phyloP scores from a whole-genome alignment of 2,797 vertebrate genomes.

The Argyrosomus regius region DNA sequence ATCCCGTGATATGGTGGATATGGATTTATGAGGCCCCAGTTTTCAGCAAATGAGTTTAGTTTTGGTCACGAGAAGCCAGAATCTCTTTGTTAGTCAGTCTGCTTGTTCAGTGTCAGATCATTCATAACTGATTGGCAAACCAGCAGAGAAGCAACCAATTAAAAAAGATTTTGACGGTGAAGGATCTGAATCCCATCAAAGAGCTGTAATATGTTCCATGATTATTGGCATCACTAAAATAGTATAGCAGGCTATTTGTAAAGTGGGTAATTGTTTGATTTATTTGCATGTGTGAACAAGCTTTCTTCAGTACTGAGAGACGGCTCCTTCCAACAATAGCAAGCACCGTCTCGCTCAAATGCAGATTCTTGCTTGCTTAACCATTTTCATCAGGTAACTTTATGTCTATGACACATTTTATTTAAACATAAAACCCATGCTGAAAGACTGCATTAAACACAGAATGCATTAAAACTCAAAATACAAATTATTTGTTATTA shows the following conservation, averaged over 20 bases:
- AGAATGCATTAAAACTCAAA: background rate
- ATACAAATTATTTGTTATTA: background rate
- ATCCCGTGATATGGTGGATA: background rate
- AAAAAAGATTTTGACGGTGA: background rate
- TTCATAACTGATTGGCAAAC: background rate
- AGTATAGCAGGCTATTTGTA: background rate
- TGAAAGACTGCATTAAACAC: background rate
- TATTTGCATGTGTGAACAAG: background rate
- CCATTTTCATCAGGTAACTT: background rate
- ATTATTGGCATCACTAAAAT: background rate
- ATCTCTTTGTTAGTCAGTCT: conserved; percentile 7
- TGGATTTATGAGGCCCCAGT: background rate
- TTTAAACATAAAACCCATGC: background rate
- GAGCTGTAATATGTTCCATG: background rate
- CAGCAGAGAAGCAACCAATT: background rate
- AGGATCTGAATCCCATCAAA: background rate
- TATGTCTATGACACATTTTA: background rate
- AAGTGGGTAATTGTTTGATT: conserved; percentile 8
- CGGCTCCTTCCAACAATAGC: background rate
- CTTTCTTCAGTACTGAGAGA: background rate
- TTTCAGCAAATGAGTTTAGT: background rate
- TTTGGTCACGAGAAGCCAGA: background rate
- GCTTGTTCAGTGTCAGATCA: background rate
- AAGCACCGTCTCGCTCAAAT: conserved; percentile 10
- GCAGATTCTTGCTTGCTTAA: background rate